A percentile compares a stretch with the other conserved stretches of the same genome.
phyloP scores from a whole-genome alignment of 1,140 invertebrate species.

The Drosophila nebulosa region DNA sequence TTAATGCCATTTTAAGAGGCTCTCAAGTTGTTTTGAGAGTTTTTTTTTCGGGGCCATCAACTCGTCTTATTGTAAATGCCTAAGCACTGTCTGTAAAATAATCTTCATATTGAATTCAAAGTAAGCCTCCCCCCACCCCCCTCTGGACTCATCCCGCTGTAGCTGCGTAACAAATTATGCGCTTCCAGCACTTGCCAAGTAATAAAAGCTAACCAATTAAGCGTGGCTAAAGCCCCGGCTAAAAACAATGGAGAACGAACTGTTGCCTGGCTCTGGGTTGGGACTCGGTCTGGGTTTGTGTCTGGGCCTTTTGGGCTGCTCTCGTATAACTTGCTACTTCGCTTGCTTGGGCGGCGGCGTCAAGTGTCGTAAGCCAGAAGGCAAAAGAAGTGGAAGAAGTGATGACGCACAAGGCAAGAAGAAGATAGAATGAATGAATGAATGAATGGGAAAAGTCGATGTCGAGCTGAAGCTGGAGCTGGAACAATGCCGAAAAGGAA shows the following conservation, averaged over 20 bases:
- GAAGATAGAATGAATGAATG: constrained; percentile 29
- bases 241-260: constrained; percentile 54
- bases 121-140: constrained; percentile 16
- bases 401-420: constrained; percentile 35
- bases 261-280: no score
- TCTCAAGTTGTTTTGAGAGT: neutral
- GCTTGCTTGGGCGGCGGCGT: constrained; percentile 15
- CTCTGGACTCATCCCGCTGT: constrained; percentile 26
- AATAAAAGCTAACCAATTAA: constrained; percentile 79
- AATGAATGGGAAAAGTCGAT: neutral
- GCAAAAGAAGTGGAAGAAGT: constrained; percentile 48
- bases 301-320: neutral
- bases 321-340: constrained; percentile 24
- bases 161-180: constrained; percentile 55
- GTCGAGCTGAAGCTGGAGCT: neutral
- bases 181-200: constrained; percentile 61
- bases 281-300: neutral
- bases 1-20: neutral
- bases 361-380: constrained; percentile 73
- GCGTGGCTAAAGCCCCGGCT: constrained; percentile 66
- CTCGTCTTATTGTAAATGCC: neutral
- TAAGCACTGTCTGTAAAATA: neutral
- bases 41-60: neutral
- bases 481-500: neutral
- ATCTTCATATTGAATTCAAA: constrained; percentile 30